Evolutionary conservation across 2,888 invertebrate genomes (phyloP).

Genomic region (Eristalinus aeneus): DNA sequence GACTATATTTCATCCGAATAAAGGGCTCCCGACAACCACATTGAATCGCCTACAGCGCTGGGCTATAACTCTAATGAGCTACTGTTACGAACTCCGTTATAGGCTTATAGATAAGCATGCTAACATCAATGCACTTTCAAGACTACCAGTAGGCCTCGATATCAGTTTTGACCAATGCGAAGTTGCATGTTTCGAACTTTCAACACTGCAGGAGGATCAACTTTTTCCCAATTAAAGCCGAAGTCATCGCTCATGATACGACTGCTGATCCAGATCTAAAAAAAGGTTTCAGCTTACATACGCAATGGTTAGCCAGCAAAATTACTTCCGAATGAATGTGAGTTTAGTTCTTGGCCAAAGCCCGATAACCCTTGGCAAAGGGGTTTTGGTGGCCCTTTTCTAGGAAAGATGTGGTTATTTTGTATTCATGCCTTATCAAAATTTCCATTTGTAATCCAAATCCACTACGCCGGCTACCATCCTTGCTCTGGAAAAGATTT

Average conservation of each 20-base stretch:
- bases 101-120: not conserved
- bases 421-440: conserved; percentile 29
- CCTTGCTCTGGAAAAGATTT: not conserved
- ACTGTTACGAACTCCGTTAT: conserved; percentile 20
- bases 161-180: conserved; percentile 46
- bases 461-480: conserved; percentile 5
- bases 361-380: conserved; percentile 30
- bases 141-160: conserved; percentile 61
- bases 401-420: conserved; percentile 22
- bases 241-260: conserved; percentile 21
- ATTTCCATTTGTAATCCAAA: conserved; percentile 36
- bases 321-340: not conserved
- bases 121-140: conserved; percentile 57
- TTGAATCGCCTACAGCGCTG: conserved; percentile 26
- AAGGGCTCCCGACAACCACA: conserved; percentile 33
- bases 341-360: conserved; percentile 29
- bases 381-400: conserved; percentile 10
- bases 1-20: conserved; percentile 73
- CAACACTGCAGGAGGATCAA: not conserved
- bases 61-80: conserved; percentile 48
- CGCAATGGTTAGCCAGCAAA: conserved; percentile 11
- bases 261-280: conserved; percentile 7
- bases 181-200: conserved; percentile 25
- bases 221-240: conserved; percentile 37
- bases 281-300: conserved; percentile 9